A percentile compares a stretch with the other conserved stretches of the same genome.
Conservation (phyloP, 1,140 invertebrate species). For the Achroia grisella region DNA sequence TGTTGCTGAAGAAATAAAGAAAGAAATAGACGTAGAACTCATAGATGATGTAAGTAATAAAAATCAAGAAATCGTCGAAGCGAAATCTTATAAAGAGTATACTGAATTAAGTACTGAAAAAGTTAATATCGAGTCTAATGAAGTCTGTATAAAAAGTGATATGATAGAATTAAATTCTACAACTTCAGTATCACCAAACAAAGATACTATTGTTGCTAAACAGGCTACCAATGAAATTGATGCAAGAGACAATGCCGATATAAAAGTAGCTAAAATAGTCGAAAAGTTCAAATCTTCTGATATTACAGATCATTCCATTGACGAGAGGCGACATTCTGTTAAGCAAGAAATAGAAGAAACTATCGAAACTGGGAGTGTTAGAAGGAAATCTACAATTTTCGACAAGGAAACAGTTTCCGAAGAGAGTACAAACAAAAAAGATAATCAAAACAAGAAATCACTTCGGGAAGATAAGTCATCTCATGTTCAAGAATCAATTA, state of each 20-base stretch:
- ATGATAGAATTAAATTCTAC: too few relatives aligned
- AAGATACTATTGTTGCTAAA: background rate
- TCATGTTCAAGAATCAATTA: background rate
- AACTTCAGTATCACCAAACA: background rate
- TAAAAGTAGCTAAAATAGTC: conserved; percentile 11
- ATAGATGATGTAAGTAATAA: background rate
- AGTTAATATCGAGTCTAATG: background rate
- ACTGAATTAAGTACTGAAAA: background rate
- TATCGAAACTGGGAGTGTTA: conserved; percentile 10
- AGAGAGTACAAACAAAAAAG: background rate
- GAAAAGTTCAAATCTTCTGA: conserved; percentile 9
- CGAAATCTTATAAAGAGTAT: conserved; percentile 4
- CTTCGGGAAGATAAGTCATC: background rate
- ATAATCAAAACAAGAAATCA: background rate
- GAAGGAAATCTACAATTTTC: conserved; percentile 8
- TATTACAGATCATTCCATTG: background rate
- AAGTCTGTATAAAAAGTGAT: too few relatives aligned
- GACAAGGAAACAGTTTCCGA: conserved; percentile 7
- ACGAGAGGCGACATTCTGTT: conserved; percentile 9
- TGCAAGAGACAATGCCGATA: conserved; percentile 6
- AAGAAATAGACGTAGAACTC: conserved; percentile 28
- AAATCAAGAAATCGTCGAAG: background rate
- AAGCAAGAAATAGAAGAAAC: conserved; percentile 14
- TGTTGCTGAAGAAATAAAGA: conserved; percentile 32
- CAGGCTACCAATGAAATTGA: conserved; percentile 2